Evolutionary conservation across 2,113 vertebrate species (phyloP).

Genomic region (Esox niger): DNA sequence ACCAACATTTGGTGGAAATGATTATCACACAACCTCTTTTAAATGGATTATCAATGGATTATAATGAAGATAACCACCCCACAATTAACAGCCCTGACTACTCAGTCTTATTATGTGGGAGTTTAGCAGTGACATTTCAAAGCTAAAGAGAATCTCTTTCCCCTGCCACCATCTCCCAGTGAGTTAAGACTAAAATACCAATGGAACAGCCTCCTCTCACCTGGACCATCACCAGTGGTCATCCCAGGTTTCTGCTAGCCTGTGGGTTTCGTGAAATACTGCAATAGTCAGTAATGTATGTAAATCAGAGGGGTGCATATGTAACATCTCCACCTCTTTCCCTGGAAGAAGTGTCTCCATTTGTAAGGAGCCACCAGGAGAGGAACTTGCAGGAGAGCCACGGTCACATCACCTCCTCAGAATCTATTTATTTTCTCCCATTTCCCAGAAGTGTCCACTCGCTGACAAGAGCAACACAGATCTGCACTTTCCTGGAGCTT

Average conservation of each 20-base stretch:
- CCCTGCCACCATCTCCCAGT: background rate
- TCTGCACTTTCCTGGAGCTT: constrained; percentile 20
- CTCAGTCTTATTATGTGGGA: background rate
- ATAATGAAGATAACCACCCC: background rate
- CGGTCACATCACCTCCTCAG: background rate
- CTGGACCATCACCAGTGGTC: background rate
- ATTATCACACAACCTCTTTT: too few species aligned
- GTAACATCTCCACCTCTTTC: too few species aligned
- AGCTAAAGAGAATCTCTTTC: background rate
- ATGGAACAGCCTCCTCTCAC: background rate
- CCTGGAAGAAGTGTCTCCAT: background rate
- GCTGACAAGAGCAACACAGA: constrained; percentile 4
- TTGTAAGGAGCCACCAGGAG: background rate
- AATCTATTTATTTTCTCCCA: constrained; percentile 15
- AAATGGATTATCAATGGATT: too few species aligned
- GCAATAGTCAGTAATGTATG: too few species aligned
- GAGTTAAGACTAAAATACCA: background rate
- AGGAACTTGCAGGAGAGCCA: background rate
- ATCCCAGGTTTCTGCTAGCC: background rate
- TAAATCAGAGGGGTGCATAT: too few species aligned
- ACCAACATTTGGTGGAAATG: too few species aligned
- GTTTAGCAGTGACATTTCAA: background rate
- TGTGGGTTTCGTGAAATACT: too few species aligned
- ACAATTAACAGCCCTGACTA: background rate
- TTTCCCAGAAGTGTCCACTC: constrained; percentile 1